Percentiles rank a stretch among this genome's conserved stretches.
Conservation (phyloP, 2,888 invertebrate genomes). For the Dryadula phaetusa region DNA sequence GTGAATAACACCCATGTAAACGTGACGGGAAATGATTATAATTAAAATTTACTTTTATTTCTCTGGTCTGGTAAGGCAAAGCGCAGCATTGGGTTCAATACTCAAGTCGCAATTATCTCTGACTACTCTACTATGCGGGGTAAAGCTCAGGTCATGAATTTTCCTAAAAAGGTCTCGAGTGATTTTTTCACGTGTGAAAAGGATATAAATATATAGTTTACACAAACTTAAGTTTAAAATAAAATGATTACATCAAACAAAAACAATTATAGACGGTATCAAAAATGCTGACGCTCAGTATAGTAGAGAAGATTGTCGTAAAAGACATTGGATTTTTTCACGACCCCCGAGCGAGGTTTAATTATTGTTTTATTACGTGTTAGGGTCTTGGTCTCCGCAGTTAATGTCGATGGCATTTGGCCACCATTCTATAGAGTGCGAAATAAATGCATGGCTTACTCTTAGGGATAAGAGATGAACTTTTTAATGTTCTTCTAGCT, state of each 20-base stretch:
- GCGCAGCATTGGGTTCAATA: neutral
- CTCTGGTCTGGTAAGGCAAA: neutral
- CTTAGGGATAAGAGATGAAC: neutral
- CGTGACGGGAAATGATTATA: too few species aligned
- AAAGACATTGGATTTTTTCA: slow-evolving; percentile 80
- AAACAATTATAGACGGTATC: slow-evolving; percentile 1
- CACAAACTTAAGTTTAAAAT: too few species aligned
- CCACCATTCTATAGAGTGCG: slow-evolving; percentile 15
- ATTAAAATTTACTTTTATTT: neutral
- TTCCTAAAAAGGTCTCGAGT: too few species aligned
- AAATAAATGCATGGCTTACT: slow-evolving; percentile 15
- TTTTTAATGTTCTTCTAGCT: slow-evolving; percentile 1
- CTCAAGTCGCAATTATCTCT: neutral
- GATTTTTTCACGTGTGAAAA: too few species aligned
- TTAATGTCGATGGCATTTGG: slow-evolving; percentile 55
- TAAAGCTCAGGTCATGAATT: too few species aligned
- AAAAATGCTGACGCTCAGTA: slow-evolving; percentile 8
- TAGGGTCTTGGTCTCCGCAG: slow-evolving; percentile 49
- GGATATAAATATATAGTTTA: too few species aligned
- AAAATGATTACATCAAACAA: neutral
- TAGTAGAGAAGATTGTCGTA: slow-evolving; percentile 58
- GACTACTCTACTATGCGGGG: neutral
- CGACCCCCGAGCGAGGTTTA: slow-evolving; percentile 64
- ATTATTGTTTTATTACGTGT: slow-evolving; percentile 78
- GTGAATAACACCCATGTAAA: too few species aligned